These are phyloP conservation scores for Chaetodon trifascialis DNA, from an alignment of 2,113 vertebrate genomes.

Conservation along the genomic window DNA sequence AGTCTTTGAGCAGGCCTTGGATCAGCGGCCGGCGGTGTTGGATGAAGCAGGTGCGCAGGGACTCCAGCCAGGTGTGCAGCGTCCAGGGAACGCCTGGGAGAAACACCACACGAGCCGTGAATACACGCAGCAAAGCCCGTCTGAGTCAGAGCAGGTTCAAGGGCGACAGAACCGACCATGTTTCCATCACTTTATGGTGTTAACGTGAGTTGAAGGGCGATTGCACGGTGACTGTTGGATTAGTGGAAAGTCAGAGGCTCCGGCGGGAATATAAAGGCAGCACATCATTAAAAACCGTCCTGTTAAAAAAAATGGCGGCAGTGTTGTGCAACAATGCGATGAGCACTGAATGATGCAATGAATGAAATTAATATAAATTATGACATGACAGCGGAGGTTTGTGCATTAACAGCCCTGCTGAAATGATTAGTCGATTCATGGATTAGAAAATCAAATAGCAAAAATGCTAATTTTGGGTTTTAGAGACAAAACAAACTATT, in stretches of 20 bases:
- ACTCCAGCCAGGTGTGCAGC: constrained; percentile 88
- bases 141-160: background rate
- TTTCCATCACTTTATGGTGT: constrained; percentile 60
- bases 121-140: constrained; percentile 36
- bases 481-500: background rate
- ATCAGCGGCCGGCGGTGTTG: constrained; percentile 85
- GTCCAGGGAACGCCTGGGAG: constrained; percentile 87
- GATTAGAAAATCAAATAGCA: background rate
- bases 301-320: background rate
- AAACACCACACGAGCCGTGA: constrained; percentile 44
- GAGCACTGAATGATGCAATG: background rate
- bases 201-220: constrained; percentile 36
- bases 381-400: constrained; percentile 18
- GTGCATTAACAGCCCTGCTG: background rate
- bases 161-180: constrained; percentile 72
- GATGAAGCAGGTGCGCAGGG: constrained; percentile 83
- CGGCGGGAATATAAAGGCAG: constrained; percentile 8
- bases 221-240: constrained; percentile 16
- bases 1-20: constrained; percentile 87
- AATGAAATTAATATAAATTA: constrained; percentile 19
- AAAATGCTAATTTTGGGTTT: background rate
- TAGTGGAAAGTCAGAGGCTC: constrained; percentile 7
- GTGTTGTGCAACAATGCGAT: constrained; percentile 1
- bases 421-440: background rate
- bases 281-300: constrained; percentile 25